Evolutionary conservation across 1,140 invertebrate genomes (phyloP), one percentile per base, ranked within the genome.

Genomic region (Drosophila pectinifera): DNA sequence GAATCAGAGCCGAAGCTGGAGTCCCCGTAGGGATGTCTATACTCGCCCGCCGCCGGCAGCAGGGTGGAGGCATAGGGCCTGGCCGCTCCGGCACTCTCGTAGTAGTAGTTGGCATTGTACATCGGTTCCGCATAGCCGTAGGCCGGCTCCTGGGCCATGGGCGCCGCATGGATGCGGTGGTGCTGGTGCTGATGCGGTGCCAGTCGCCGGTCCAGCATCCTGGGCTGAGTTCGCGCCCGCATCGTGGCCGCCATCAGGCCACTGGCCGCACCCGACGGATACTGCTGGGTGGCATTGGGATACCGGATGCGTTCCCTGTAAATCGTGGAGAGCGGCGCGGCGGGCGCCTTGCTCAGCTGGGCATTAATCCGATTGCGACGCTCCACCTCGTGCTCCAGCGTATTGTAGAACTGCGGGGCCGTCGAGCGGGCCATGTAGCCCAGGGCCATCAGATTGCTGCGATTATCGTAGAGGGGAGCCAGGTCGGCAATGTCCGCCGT

Each of bases 1-100:
- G 95, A 95, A 83, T 95, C 95, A 20, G 94, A 95, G 6, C 94
- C 94, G 42, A 95, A 94, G 36, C 94, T 94, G 3, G 94, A 95
- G 68, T 94, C 93, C 10, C 83, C 90, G 22, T 92, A 90, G 10
- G 91, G 84, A 13, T 90, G 72, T 4, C 89, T 64, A n/a, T 89
- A 92, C 14, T 86, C 80, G 4, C 34, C 68, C 13, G 64, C 43
- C 43, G 74, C 53, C 86, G 79, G 92, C 26, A 65, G 28, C 24
- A 61, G 18, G 1, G 83, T 42, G 14, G 92, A 70, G 55, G 84
- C 84, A 59, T 89, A 86, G 1, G 83, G 65, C 7, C 78, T 54
- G 22, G 73, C 58, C 8, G 49, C 54, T 77, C 92, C 92, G 92
- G 93, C 94, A 89, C 94, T 94, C 74, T 95, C 95, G 41, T 95